These are phyloP conservation scores for Proterorhinus semilunaris DNA, from an alignment of 2,113 vertebrate species.

Conservation along the genomic window DNA sequence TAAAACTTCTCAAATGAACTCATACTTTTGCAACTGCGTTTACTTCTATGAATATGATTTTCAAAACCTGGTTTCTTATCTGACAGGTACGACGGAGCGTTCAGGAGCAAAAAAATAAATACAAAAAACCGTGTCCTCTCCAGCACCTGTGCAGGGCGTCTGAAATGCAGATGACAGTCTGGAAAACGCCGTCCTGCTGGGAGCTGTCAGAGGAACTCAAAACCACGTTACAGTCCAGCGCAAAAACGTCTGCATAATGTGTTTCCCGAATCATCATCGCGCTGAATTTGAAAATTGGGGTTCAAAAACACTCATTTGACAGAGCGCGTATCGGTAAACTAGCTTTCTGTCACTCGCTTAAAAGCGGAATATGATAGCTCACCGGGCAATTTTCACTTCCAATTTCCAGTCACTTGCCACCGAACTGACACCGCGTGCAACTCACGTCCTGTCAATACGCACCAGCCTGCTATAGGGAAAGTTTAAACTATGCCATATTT, in stretches of 20 bases:
- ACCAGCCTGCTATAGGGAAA: background rate
- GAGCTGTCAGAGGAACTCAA: slow-evolving; percentile 31
- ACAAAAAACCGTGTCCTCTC: slow-evolving; percentile 20
- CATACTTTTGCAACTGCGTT: background rate
- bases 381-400: background rate
- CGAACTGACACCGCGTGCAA: background rate
- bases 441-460: background rate
- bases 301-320: background rate
- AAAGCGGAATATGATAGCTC: background rate
- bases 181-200: slow-evolving; percentile 16
- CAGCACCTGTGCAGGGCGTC: slow-evolving; percentile 17
- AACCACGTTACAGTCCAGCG: slow-evolving; percentile 12
- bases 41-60: background rate
- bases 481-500: background rate
- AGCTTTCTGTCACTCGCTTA: background rate
- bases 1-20: background rate
- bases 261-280: background rate
- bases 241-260: slow-evolving; percentile 25
- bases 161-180: slow-evolving; percentile 45
- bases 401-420: slow-evolving; percentile 13
- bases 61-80: background rate
- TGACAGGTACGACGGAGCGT: slow-evolving; percentile 14
- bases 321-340: background rate
- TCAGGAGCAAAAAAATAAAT: slow-evolving; percentile 8
- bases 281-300: slow-evolving; percentile 4